Conservation (phyloP, 1,140 invertebrate genomes). For the Triops cancriformis region DNA sequence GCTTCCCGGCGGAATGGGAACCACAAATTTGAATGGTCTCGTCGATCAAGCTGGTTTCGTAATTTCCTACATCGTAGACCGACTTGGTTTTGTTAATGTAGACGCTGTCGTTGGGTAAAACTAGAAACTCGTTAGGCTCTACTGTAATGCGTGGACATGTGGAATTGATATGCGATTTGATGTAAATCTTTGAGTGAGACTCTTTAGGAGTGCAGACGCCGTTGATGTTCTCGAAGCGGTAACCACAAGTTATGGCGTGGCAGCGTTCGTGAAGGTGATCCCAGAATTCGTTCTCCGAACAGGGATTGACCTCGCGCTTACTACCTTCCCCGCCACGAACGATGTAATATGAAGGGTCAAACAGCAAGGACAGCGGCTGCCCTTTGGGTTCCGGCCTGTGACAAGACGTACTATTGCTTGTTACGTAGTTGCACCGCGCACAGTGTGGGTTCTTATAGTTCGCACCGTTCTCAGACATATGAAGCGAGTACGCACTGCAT, state of each 20-base stretch:
- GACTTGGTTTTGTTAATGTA: constrained; percentile 31
- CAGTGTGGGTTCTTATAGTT: constrained; percentile 41
- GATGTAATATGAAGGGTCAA: constrained; percentile 24
- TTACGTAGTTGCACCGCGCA: constrained; percentile 35
- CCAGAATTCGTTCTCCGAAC: constrained; percentile 32
- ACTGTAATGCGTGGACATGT: constrained; percentile 23
- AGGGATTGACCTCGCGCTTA: constrained; percentile 30
- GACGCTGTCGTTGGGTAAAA: constrained; percentile 29
- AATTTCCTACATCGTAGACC: constrained; percentile 29
- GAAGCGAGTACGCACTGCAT: constrained; percentile 28
- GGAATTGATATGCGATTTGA: constrained; percentile 1
- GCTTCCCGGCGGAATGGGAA: constrained; percentile 19
- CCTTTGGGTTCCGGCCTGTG: neutral
- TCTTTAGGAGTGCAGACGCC: constrained; percentile 29
- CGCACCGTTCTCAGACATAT: neutral
- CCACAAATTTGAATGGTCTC: constrained; percentile 32
- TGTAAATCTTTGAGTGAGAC: neutral
- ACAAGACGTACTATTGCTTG: constrained; percentile 17
- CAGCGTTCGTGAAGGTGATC: constrained; percentile 34
- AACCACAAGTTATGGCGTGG: constrained; percentile 31
- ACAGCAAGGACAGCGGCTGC: neutral
- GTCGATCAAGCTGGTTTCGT: constrained; percentile 31
- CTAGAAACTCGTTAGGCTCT: constrained; percentile 20
- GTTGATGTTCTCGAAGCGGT: constrained; percentile 27
- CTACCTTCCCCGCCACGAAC: constrained; percentile 24